These are phyloP conservation scores for Diplolepis rosae DNA, from an alignment of 2,888 invertebrate genomes.

Conservation along the genomic window DNA sequence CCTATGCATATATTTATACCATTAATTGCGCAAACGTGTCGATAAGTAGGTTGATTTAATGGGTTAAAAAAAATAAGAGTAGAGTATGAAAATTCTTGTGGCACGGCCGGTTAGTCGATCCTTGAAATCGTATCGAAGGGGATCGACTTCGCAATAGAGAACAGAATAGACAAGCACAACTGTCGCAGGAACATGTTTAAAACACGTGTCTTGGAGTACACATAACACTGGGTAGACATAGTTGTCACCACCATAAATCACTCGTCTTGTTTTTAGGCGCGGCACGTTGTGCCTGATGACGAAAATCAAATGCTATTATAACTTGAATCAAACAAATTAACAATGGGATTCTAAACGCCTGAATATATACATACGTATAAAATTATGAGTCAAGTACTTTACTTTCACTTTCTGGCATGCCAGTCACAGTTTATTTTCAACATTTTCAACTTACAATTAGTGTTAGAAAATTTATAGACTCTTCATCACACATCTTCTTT, in stretches of 20 bases:
- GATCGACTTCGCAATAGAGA: constrained; percentile 5
- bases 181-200: constrained; percentile 47
- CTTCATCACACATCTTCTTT: too few species aligned
- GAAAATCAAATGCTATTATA: neutral
- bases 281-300: constrained; percentile 38
- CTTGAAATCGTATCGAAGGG: constrained; percentile 30
- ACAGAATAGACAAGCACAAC: constrained; percentile 16
- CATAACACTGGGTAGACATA: constrained; percentile 45
- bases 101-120: constrained; percentile 21
- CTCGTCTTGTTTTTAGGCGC: constrained; percentile 45
- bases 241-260: constrained; percentile 48
- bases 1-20: constrained; percentile 25
- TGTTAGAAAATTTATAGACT: too few species aligned
- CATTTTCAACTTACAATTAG: too few species aligned
- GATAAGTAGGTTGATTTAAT: constrained; percentile 31
- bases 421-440: neutral
- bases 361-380: neutral
- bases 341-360: neutral
- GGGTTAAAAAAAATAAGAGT: constrained; percentile 18
- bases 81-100: constrained; percentile 27
- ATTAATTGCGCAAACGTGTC: constrained; percentile 30
- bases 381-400: neutral
- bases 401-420: neutral
- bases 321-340: neutral
- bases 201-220: constrained; percentile 44